Percentiles rank a stretch among this genome's conserved stretches.
Conservation (phyloP, 1,140 invertebrate genomes). For the Amphibalanus amphitrite region DNA sequence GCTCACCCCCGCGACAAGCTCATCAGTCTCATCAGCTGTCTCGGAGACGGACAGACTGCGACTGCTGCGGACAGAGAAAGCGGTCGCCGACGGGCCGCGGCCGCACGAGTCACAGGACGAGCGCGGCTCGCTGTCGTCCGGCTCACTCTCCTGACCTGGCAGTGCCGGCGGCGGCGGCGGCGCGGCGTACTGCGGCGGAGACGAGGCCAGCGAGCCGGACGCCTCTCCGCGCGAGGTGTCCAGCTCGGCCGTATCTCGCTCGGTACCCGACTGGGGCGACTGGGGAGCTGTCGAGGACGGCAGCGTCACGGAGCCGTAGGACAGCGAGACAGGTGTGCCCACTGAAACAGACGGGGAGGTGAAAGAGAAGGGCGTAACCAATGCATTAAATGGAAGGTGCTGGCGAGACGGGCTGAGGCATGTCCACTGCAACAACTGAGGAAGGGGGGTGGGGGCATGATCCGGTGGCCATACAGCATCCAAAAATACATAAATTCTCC, state of each 20-base stretch:
- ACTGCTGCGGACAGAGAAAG: neutral
- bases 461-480: no score
- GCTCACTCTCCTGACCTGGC: neutral
- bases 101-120: neutral
- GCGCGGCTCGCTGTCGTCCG: neutral
- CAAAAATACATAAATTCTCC: no score
- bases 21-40: neutral
- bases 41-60: neutral
- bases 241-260: conserved; percentile 19
- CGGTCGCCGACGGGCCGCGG: no score
- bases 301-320: conserved; percentile 41
- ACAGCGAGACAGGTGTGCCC: conserved; percentile 31
- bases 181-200: neutral
- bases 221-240: conserved; percentile 61
- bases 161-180: no score
- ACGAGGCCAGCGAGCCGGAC: neutral
- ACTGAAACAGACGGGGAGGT: no score
- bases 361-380: no score
- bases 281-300: conserved; percentile 25
- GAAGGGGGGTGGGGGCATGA: no score
- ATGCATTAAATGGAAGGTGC: no score
- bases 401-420: no score
- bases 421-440: no score
- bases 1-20: neutral
- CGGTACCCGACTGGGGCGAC: conserved; percentile 18